Evolutionary conservation across 2,113 vertebrate genomes (phyloP).

Genomic region (Neoarius graeffei): DNA sequence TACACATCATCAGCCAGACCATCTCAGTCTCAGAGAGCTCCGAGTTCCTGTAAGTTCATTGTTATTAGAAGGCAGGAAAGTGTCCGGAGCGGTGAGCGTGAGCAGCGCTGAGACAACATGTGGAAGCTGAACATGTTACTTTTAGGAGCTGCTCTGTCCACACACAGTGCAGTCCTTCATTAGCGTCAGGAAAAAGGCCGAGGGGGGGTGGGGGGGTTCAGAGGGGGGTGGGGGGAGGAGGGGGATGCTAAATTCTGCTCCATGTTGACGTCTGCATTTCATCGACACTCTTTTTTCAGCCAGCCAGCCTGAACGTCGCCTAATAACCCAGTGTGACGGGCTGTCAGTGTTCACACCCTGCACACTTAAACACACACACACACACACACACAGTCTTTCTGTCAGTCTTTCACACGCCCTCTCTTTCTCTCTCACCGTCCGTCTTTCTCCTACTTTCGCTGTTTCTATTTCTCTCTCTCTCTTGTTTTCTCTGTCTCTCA

Average conservation of each 20-base stretch:
- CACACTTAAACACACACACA: constrained; percentile 19
- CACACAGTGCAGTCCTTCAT: constrained; percentile 77
- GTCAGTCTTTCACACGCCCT: not conserved
- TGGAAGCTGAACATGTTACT: constrained; percentile 40
- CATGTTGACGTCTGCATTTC: constrained; percentile 76
- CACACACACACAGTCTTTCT: constrained; percentile 2
- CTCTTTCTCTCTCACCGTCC: not conserved
- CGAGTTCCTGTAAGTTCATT: constrained; percentile 54
- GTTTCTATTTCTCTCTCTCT: not conserved
- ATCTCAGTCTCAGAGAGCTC: not conserved
- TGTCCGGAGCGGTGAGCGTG: not conserved
- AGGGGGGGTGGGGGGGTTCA: not conserved
- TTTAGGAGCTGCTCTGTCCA: constrained; percentile 61
- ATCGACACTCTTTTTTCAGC: constrained; percentile 63
- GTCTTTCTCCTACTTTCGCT: not conserved
- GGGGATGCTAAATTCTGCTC: constrained; percentile 69
- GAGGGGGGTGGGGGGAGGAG: constrained; percentile 43
- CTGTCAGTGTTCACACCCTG: constrained; percentile 39
- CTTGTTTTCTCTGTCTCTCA: not conserved
- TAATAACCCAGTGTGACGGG: constrained; percentile 53
- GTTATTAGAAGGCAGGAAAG: not conserved
- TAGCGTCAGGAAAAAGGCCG: constrained; percentile 57
- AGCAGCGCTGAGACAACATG: not conserved
- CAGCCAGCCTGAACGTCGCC: constrained; percentile 54
- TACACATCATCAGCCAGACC: not conserved